phyloP scores from a whole-genome alignment of 2,888 invertebrate genomes.

The Xylota sylvarum region DNA sequence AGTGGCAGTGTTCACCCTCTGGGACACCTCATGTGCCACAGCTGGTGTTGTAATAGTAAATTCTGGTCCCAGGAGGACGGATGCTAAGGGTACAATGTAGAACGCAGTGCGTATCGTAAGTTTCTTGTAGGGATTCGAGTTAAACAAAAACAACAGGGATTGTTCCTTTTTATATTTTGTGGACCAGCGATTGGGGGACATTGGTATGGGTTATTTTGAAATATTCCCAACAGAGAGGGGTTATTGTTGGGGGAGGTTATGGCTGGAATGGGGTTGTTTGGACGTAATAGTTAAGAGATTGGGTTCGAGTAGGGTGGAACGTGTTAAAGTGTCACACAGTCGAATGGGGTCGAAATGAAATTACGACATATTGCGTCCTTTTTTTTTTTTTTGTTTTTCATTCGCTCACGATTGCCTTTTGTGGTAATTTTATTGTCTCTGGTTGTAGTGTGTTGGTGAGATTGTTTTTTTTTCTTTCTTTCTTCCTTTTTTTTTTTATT shows the following conservation, averaged over 20 bases:
- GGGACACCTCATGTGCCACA: slow-evolving; percentile 23
- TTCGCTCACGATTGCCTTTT: slow-evolving; percentile 56
- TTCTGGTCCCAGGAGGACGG: slow-evolving; percentile 5
- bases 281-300: slow-evolving; percentile 7
- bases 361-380: slow-evolving; percentile 30
- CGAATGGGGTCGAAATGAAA: slow-evolving; percentile 49
- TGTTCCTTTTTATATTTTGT: not conserved
- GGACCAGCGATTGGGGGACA: not conserved
- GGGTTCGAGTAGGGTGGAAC: slow-evolving; percentile 25
- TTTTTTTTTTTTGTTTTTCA: slow-evolving; percentile 24
- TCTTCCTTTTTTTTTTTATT: slow-evolving; percentile 1
- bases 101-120: slow-evolving; percentile 27
- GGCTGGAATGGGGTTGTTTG: slow-evolving; percentile 33
- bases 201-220: slow-evolving; percentile 31
- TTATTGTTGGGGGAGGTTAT: slow-evolving; percentile 34
- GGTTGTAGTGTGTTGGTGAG: slow-evolving; percentile 26
- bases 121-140: slow-evolving; percentile 1
- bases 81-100: slow-evolving; percentile 11
- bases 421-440: slow-evolving; percentile 63
- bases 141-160: slow-evolving; percentile 16
- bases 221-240: not conserved
- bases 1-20: slow-evolving; percentile 19
- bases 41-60: slow-evolving; percentile 17
- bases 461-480: slow-evolving; percentile 2
- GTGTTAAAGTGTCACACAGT: slow-evolving; percentile 59